These are phyloP conservation scores for Eupithecia insigniata DNA, from an alignment of 2,888 invertebrate species.

Conservation along the genomic window DNA sequence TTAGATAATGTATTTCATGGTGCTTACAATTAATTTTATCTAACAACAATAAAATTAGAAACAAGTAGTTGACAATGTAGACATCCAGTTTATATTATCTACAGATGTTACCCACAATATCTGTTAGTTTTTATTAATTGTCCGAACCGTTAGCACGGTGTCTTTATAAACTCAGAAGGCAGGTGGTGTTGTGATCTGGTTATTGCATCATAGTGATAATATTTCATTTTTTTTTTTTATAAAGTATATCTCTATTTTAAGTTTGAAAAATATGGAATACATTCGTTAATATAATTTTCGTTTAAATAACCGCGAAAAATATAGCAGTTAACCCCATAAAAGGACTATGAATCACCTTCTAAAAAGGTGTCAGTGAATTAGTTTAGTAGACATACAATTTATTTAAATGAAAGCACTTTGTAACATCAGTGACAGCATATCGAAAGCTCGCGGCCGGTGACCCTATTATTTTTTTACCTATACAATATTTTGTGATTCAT, in stretches of 20 bases:
- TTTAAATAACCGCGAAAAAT: neutral
- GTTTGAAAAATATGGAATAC: neutral
- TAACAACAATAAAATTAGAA: slow-evolving; percentile 42
- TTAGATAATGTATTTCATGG: slow-evolving; percentile 13
- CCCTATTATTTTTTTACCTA: slow-evolving; percentile 50
- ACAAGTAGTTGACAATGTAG: slow-evolving; percentile 54
- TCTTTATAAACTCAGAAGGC: slow-evolving; percentile 48
- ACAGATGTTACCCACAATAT: slow-evolving; percentile 49
- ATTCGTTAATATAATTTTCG: neutral
- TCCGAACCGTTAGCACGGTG: slow-evolving; percentile 51
- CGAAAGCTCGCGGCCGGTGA: slow-evolving; percentile 50
- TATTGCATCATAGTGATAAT: neutral
- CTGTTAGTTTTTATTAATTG: slow-evolving; percentile 63
- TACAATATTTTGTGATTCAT: slow-evolving; percentile 53
- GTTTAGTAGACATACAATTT: slow-evolving; percentile 42
- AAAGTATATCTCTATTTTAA: neutral
- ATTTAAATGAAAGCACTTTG: slow-evolving; percentile 45
- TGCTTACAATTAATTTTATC: slow-evolving; percentile 19
- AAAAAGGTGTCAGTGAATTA: slow-evolving; percentile 41
- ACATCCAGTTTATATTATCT: slow-evolving; percentile 53
- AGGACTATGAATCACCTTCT: slow-evolving; percentile 20
- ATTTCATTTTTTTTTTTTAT: neutral
- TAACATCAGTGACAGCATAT: slow-evolving; percentile 45
- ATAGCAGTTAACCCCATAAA: neutral
- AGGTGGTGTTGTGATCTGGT: slow-evolving; percentile 14